Base-by-base conservation (phyloP, 2,888 invertebrate species). In the Acrocyrtus sp. region DNA sequence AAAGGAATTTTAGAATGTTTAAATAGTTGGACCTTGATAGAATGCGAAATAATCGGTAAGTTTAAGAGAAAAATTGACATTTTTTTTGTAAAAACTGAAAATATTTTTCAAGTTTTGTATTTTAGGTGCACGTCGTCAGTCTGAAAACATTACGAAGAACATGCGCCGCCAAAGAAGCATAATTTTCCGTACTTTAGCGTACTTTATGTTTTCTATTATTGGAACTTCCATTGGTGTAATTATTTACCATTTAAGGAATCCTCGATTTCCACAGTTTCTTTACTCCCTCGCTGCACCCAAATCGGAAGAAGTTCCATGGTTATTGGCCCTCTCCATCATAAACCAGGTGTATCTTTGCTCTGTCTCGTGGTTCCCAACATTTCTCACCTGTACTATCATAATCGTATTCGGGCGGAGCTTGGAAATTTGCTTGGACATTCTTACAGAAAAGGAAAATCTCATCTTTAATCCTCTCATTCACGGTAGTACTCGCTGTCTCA, bases 261-360 rank as follows among this genome's bases (percentile, higher is more conserved):
- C 58, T 10, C 19, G 58, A 27, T 60, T 47, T 60, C 58, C 58
- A 29, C 47, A 27, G n/a, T 47, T 21, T 19, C 4, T 60, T n/a
- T n/a, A n/a, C n/a, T n/a, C n/a, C n/a, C n/a, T n/a, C n/a, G n/a
- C n/a, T n/a, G n/a, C n/a, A n/a, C n/a, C n/a, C n/a, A n/a, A n/a
- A n/a, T n/a, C n/a, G n/a, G n/a, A n/a, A n/a, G n/a, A n/a, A n/a
- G n/a, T n/a, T n/a, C n/a, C n/a, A n/a, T n/a, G n/a, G n/a, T n/a
- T n/a, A n/a, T n/a, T n/a, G n/a, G n/a, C n/a, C n/a, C n/a, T n/a
- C n/a, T n/a, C n/a, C n/a, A n/a, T n/a, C n/a, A n/a, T n/a, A n/a
- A n/a, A n/a, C n/a, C n/a, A n/a, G n/a, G n/a, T n/a, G n/a, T n/a
- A n/a, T n/a, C 50, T 34, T 17, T 34, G 34, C n/a, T 22, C 5